A percentile compares a stretch with the other conserved stretches of the same genome.
Conservation (phyloP, 2,888 invertebrate genomes). For the Xylota segnis region DNA sequence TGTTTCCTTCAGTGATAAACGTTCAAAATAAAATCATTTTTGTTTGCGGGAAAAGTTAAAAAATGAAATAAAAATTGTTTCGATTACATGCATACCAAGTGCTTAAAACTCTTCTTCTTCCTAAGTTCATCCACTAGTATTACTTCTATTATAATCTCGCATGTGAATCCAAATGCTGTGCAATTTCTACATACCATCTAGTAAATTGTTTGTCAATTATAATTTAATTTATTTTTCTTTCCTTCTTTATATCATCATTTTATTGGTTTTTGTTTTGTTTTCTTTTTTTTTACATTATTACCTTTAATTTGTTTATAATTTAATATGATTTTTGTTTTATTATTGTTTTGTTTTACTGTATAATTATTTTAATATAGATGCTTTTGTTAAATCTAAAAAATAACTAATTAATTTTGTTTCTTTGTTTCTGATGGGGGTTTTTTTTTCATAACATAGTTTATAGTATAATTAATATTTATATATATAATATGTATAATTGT, state of each 20-base stretch:
- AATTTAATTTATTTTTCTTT: conserved; percentile 38
- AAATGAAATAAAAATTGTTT: conserved; percentile 35
- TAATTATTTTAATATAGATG: conserved; percentile 68
- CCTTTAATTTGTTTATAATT: conserved; percentile 73
- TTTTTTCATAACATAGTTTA: conserved; percentile 70
- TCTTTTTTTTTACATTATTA: conserved; percentile 68
- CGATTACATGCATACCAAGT: conserved; percentile 74
- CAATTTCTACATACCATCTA: conserved; percentile 71
- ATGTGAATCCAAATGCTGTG: conserved; percentile 73
- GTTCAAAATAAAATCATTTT: too few species aligned
- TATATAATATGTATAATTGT: conserved; percentile 75
- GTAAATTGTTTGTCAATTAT: conserved; percentile 62
- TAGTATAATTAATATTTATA: conserved; percentile 76
- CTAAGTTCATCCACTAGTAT: conserved; percentile 68
- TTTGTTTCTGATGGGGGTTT: conserved; percentile 52
- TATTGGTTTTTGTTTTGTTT: conserved; percentile 47
- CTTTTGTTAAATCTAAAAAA: conserved; percentile 72
- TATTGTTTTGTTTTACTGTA: conserved; percentile 61
- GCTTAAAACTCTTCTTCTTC: conserved; percentile 41
- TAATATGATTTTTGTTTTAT: conserved; percentile 68
- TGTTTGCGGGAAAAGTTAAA: background rate
- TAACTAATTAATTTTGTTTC: conserved; percentile 71
- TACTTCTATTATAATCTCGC: conserved; percentile 62
- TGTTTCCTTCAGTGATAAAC: too few species aligned
- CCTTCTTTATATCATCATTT: conserved; percentile 47